phyloP scores from a whole-genome alignment of 2,113 vertebrate genomes.

The Austrofundulus limnaeus region DNA sequence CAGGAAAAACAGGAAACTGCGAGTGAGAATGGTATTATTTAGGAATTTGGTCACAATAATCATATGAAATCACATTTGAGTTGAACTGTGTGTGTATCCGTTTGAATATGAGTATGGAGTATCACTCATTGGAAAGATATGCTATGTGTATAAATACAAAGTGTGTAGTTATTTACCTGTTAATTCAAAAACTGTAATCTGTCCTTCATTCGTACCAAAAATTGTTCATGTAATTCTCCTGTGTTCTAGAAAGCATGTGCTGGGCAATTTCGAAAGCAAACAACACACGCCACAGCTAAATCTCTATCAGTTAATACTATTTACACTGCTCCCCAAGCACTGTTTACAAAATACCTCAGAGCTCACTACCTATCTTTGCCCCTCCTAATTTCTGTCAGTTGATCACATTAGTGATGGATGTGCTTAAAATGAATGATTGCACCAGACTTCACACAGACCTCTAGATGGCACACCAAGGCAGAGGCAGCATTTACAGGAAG shows the following conservation, averaged over 20 bases:
- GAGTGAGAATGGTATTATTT: no score
- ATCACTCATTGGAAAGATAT: no score
- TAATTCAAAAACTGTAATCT: not conserved
- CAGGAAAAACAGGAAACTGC: no score
- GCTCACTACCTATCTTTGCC: not conserved
- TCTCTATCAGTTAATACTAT: not conserved
- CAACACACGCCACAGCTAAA: not conserved
- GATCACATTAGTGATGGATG: conserved; percentile 24
- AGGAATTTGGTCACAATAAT: no score
- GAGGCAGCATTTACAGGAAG: conserved; percentile 51
- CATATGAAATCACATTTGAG: no score
- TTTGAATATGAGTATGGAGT: no score
- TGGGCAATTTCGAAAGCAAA: no score
- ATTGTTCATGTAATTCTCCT: not conserved
- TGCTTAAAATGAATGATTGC: conserved; percentile 25
- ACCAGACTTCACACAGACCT: conserved; percentile 59
- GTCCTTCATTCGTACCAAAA: not conserved
- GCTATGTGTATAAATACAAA: no score
- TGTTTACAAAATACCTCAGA: not conserved
- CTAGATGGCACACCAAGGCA: conserved; percentile 80
- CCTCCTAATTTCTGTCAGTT: conserved; percentile 5
- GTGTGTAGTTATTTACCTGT: not conserved
- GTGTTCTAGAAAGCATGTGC: not conserved
- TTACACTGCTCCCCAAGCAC: not conserved
- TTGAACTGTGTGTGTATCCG: no score